These are phyloP conservation scores for Diabrotica virgifera DNA, from an alignment of 1,140 invertebrate genomes.

Conservation along the genomic window DNA sequence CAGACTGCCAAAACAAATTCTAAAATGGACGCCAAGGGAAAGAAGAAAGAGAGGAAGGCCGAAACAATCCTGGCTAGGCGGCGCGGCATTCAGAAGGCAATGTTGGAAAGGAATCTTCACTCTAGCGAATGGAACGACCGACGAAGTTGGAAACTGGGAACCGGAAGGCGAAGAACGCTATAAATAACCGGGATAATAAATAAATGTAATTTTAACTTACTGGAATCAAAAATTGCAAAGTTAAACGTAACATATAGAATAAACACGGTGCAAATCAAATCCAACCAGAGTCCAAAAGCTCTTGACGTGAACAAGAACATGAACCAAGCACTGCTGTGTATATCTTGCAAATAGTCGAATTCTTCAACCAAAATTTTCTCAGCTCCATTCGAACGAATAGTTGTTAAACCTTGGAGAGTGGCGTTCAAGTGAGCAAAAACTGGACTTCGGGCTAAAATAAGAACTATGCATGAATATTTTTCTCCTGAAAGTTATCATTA, in stretches of 20 bases:
- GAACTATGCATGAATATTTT: neutral
- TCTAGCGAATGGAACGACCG: too few species aligned
- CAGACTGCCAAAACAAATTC: too few species aligned
- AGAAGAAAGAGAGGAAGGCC: too few species aligned
- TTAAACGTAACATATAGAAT: conserved; percentile 54
- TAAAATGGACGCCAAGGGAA: too few species aligned
- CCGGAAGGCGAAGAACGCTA: too few species aligned
- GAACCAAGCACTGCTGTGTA: conserved; percentile 56
- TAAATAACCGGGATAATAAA: too few species aligned
- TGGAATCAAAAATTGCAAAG: conserved; percentile 21
- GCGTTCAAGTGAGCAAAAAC: conserved; percentile 69
- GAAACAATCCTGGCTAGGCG: too few species aligned
- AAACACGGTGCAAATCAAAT: conserved; percentile 63
- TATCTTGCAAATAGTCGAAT: conserved; percentile 52
- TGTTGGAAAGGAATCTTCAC: too few species aligned
- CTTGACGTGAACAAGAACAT: conserved; percentile 63
- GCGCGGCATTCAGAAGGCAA: too few species aligned
- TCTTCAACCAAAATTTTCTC: conserved; percentile 57
- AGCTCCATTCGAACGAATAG: conserved; percentile 61
- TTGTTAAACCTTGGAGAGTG: conserved; percentile 63
- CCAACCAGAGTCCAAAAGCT: conserved; percentile 70
- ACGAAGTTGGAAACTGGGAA: too few species aligned
- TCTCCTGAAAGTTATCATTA: neutral
- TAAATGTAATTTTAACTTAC: conserved; percentile 19
- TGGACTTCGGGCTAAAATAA: conserved; percentile 55